Evolutionary conservation across 2,888 invertebrate species (phyloP), one percentile per base, ranked within the genome.

Genomic region (Byasa hedistus): DNA sequence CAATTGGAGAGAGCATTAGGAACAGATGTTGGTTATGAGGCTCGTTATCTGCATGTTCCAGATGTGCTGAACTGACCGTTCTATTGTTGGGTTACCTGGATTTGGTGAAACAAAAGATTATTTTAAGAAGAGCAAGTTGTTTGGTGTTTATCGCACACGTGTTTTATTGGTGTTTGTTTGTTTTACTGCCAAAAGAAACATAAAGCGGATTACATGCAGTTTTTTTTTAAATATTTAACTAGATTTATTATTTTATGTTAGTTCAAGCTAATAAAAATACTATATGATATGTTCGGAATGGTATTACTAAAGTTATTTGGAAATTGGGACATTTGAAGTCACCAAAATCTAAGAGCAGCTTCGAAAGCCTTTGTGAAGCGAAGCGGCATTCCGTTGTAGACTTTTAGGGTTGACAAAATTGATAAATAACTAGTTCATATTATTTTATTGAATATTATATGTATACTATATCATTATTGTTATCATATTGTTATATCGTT

Each of bases 41-140:
- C 61, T 56, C 51, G 56, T 64, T 66, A 64, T 69, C 66, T 58
- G 32, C 22, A 27, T 32, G 5, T 58, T 52, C 58, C 69, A 69
- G 69, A 69, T 69, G 69, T 61, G 48, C 55, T 58, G 54, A 59
- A 57, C 65, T 56, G 48, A 60, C 60, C 36, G 36, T 27, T 21
- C 61, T 55, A 66, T 69, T 69, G 66, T 69, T 59, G 39, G 54
- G 39, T 69, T 69, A 69, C 63, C 61, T 69, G 64, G 64, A 44
- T 66, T 59, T 4, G 57, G 32, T 51, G 23, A 59, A 48, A 64
- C 63, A 68, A 68, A 59, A 48, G 58, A 57, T 44, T 36, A 27
- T 27, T 44, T 48, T 57, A 60, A 48, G 19, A 4, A 15, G 22
- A 21, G 19, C 27, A 21, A 61, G 22, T 63, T 39, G 36, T 68